Evolutionary conservation across 1,140 invertebrate species (phyloP).

Genomic region (Papilio helenus): DNA sequence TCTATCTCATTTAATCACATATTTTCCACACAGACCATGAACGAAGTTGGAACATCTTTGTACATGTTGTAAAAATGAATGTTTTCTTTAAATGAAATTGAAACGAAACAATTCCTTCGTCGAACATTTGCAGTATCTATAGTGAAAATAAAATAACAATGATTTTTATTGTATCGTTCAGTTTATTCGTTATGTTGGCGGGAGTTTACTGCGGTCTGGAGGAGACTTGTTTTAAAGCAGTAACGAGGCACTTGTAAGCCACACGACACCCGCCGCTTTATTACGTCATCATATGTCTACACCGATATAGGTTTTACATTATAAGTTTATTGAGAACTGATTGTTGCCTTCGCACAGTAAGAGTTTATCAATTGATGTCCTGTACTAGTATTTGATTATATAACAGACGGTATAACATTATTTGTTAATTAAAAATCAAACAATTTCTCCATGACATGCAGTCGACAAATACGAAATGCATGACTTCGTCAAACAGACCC

Average conservation of each 20-base stretch:
- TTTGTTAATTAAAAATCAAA: too few species aligned
- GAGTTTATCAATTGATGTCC: too few species aligned
- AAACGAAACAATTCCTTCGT: background rate
- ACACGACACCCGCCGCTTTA: background rate
- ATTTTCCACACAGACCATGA: too few species aligned
- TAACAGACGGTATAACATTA: too few species aligned
- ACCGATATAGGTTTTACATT: background rate
- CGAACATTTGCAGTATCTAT: background rate
- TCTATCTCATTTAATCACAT: too few species aligned
- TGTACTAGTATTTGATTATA: too few species aligned
- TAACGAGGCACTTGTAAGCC: background rate
- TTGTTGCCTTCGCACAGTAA: background rate
- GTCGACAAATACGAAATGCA: too few species aligned
- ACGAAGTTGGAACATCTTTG: background rate
- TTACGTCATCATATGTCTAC: background rate
- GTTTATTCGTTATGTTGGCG: background rate
- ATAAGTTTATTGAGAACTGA: background rate
- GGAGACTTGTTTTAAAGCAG: constrained; percentile 4
- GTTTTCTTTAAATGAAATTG: background rate
- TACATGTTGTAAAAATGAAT: background rate
- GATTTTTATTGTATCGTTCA: background rate
- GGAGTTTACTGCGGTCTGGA: background rate
- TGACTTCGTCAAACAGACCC: too few species aligned
- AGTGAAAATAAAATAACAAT: background rate
- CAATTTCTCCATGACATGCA: too few species aligned